Percentiles rank a stretch among this genome's conserved stretches.
Conservation (phyloP, 2,113 vertebrate genomes). For the Talpa occidentalis region DNA sequence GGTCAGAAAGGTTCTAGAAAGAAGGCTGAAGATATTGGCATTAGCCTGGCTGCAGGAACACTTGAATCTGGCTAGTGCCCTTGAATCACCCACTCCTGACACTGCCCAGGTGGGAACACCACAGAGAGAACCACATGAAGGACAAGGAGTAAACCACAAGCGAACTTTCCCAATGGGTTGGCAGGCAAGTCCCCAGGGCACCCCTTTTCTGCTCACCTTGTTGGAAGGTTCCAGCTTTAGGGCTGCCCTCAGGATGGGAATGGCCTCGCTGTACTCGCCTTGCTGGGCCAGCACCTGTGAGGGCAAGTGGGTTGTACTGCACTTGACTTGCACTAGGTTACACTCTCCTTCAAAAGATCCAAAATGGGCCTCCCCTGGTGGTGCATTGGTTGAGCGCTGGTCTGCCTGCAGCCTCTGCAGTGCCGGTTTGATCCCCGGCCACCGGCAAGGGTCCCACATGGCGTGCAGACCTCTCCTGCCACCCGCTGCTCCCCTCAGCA, state of each 20-base stretch:
- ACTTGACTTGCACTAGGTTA: rapidly evolving
- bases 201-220: slow-evolving; percentile 87
- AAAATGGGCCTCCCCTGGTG: too few relatives aligned
- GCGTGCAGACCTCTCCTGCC: too few relatives aligned
- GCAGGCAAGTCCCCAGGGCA: not conserved
- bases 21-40: not conserved
- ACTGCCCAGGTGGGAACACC: not conserved
- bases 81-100: too few relatives aligned
- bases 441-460: too few relatives aligned
- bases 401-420: too few relatives aligned
- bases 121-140: not conserved
- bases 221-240: slow-evolving; percentile 97
- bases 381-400: too few relatives aligned
- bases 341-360: not conserved
- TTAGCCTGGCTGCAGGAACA: not conserved
- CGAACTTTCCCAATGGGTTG: not conserved
- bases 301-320: rapidly evolving
- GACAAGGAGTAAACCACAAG: not conserved
- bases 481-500: too few relatives aligned
- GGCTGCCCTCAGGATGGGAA: slow-evolving; percentile 92
- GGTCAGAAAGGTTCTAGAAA: not conserved
- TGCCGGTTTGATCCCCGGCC: too few relatives aligned
- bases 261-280: slow-evolving; percentile 94
- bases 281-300: slow-evolving; percentile 94
- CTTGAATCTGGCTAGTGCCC: too few relatives aligned